Base-by-base conservation (phyloP, 2,888 invertebrate species). In the Malthinus flaveolus region DNA sequence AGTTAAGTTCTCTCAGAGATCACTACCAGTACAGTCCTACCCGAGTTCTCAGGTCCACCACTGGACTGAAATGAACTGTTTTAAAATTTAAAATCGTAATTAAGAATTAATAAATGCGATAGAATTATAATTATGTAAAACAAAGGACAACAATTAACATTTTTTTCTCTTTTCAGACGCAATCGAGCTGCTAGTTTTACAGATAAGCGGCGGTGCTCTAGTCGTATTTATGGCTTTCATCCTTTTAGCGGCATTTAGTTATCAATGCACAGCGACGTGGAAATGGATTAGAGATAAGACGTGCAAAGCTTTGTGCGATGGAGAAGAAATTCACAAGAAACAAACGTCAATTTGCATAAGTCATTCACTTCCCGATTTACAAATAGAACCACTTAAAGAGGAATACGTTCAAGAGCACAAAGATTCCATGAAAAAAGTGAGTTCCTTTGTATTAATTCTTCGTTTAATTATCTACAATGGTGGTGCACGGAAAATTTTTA, bases 191-290 rank as follows among this genome's bases (percentile, higher is more conserved):
- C 68, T 81, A 77, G 68, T 79, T 81, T 85, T 85, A 78, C 84
- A 86, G 79, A 80, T 84, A 12, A 80, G 79, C 60, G 77, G 85
- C 12, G 85, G 84, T 42, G 76, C 84, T 62, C 80, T 86, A 64
- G 79, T 85, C 42, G 82, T 83, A 52, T 83, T 82, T 13, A 86
- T 87, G 87, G 87, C 86, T 35, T 81, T 87, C 23, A 86, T 88
- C 31, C 76, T 89, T 54, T 77, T 89, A 63, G 88, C 88, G 9
- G 87, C 88, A 12, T 86, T 89, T 31, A 87, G 87, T 66, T 87
- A 88, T 77, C 89, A 89, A 67, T 89, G 88, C 69, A 86, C 87
- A 44, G 85, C 87, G 3, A 88, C 88, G 0, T 89, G 89, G 89
- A 81, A 85, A 55, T 88, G 88, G 87, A 78, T 88, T 31, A 78